Evolutionary conservation across 2,113 vertebrate species (phyloP).

Genomic region (Rhea americana): DNA sequence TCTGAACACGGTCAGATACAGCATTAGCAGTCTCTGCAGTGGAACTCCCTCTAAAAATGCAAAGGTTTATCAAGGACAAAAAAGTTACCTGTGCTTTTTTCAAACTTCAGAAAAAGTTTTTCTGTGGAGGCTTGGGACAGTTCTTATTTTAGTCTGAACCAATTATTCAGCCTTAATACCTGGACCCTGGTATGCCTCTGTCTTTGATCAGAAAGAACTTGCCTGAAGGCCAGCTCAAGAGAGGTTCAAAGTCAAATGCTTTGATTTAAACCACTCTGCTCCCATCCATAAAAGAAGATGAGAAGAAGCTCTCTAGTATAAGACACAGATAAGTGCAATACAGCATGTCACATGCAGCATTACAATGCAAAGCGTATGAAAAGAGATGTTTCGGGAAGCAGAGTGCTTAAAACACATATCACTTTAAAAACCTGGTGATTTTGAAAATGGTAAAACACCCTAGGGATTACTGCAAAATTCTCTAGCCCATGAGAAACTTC

Average conservation of each 20-base stretch:
- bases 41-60: background rate
- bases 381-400: conserved; percentile 1
- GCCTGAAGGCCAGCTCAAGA: conserved; percentile 68
- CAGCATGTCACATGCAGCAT: conserved; percentile 17
- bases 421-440: background rate
- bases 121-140: conserved; percentile 52
- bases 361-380: background rate
- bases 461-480: conserved; percentile 2
- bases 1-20: background rate
- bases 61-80: background rate
- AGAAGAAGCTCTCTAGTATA: conserved; percentile 44
- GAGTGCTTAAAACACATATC: conserved; percentile 5
- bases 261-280: conserved; percentile 70
- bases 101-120: conserved; percentile 44
- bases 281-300: conserved; percentile 62
- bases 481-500: background rate
- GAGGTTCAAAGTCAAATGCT: conserved; percentile 71
- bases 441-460: background rate
- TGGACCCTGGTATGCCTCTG: conserved; percentile 59
- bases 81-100: conserved; percentile 25
- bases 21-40: background rate
- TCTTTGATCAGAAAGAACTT: conserved; percentile 71
- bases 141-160: conserved; percentile 68
- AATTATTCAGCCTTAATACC: conserved; percentile 68
- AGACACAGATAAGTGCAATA: conserved; percentile 27